Base-by-base conservation (phyloP, 2,888 invertebrate genomes). In the Microctonus brassicae region DNA sequence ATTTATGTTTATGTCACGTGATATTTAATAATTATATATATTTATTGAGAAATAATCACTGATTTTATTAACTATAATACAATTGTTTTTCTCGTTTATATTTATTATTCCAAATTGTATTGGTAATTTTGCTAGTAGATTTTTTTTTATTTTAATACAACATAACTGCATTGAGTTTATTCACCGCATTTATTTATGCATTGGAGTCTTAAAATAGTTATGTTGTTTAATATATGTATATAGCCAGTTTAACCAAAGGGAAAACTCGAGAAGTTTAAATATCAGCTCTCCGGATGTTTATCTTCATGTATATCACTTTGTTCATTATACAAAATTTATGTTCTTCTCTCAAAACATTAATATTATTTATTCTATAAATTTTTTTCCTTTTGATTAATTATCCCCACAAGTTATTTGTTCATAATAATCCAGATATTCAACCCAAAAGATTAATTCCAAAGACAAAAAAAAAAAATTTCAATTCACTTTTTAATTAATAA, bases 241-340 rank as follows among this genome's bases (percentile, higher is more conserved):
- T n/a, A n/a, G n/a, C 29, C 10, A 52, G 26, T 42, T 52, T 61
- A 60, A 61, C 57, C 29, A 36, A 53, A 77, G 77, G 73, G 77
- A 82, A 82, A 82, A 79, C 79, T 76, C 20, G 47, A 17, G 7
- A 76, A 78, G 83, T 83, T 86, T 86, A 86, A 86, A 85, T 85
- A 83, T 83, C 81, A 82, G n/a, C n/a, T 29, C 5, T 79, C 84
- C 86, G 86, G 87, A 87, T 85, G 86, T 86, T 85, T 86, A 81
- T 82, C 80, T 69, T 63, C 68, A 52, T 69, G 81, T 84, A 84
- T 83, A 85, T 85, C 85, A 83, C 85, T 85, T 85, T 80, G 84
- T 86, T 85, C 86, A 86, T 86, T 86, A 47, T 47, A 47, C 47
- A 17, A 7, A 47, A 47, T 47, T 47, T 47, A 47, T 47, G 20